Conservation (phyloP, 2,113 vertebrate genomes). For the Sander lucioperca region DNA sequence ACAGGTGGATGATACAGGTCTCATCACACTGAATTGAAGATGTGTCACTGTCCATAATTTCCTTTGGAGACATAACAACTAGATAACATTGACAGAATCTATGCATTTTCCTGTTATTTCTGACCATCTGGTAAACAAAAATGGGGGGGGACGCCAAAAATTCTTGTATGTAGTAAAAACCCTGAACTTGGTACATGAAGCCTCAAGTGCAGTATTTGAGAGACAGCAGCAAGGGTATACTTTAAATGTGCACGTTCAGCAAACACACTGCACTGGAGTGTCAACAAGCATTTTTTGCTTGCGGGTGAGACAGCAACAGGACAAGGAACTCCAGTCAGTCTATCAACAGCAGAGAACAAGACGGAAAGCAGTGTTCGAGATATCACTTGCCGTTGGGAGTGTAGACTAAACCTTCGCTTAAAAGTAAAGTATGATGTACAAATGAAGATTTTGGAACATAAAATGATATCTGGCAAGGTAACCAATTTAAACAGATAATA, state of each 20-base stretch:
- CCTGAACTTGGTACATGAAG: not conserved
- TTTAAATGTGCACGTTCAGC: not conserved
- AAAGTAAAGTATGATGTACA: not conserved
- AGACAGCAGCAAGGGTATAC: not conserved
- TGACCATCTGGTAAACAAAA: no score
- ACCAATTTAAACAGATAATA: constrained; percentile 16
- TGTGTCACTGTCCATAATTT: constrained; percentile 1
- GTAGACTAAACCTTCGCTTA: not conserved
- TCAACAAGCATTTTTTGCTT: constrained; percentile 23
- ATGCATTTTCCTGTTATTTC: no score
- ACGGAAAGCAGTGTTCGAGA: not conserved
- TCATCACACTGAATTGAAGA: constrained; percentile 6
- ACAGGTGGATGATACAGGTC: constrained; percentile 5
- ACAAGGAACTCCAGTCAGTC: not conserved
- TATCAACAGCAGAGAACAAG: not conserved
- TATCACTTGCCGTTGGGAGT: not conserved
- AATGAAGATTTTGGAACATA: constrained; percentile 24
- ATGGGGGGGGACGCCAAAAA: no score
- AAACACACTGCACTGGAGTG: constrained; percentile 12
- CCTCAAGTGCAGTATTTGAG: not conserved
- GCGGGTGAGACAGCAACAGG: not conserved
- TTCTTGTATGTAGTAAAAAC: no score
- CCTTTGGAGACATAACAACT: constrained; percentile 21
- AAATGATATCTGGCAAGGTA: constrained; percentile 11
- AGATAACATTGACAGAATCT: no score